Conservation (phyloP, 2,888 invertebrate genomes). For the Adineta ricciae region DNA sequence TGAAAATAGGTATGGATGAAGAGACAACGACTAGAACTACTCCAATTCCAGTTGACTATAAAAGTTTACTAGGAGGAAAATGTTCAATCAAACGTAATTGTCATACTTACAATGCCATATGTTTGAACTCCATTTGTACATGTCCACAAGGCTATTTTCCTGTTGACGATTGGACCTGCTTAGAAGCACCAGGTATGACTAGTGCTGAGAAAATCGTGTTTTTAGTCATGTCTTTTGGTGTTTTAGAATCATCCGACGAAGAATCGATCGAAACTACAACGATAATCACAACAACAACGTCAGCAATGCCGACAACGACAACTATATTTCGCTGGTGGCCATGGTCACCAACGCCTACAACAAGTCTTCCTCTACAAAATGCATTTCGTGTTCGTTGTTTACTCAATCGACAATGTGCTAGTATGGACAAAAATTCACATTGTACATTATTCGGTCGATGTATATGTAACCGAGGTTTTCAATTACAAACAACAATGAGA, state of each 20-base stretch:
- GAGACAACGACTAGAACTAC: neutral
- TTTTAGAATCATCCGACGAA: constrained; percentile 4
- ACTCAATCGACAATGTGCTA: neutral
- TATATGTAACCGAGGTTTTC: neutral
- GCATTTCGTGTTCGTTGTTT: neutral
- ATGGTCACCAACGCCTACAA: neutral
- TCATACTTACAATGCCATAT: neutral
- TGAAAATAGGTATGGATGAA: neutral
- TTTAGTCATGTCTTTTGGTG: no score
- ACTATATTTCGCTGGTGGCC: constrained; percentile 3
- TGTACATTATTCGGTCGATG: constrained; percentile 1
- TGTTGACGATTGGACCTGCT: neutral
- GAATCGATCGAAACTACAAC: neutral
- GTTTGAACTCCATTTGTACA: neutral
- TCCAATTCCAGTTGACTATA: neutral
- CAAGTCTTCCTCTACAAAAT: neutral
- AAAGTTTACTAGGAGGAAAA: neutral
- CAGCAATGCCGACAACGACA: neutral
- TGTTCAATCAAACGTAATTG: neutral
- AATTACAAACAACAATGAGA: neutral
- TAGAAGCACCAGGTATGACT: neutral
- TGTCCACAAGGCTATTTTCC: constrained; percentile 4
- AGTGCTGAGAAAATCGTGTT: neutral
- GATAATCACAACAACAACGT: neutral
- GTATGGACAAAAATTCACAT: neutral